A percentile compares a stretch with the other conserved stretches of the same genome.
Conservation (phyloP, 1,140 invertebrate species). For the Vanessa atalanta region DNA sequence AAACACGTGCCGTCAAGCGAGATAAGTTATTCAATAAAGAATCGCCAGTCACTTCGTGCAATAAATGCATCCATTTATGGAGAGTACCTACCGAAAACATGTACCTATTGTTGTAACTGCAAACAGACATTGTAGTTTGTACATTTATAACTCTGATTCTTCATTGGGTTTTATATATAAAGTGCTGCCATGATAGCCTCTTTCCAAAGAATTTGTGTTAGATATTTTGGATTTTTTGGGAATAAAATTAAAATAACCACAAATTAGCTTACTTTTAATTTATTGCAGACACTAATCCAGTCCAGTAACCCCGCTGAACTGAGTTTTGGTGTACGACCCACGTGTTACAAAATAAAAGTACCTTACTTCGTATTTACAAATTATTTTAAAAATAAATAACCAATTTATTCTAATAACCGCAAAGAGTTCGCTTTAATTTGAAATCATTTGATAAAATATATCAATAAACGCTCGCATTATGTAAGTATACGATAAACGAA, state of each 20-base stretch:
- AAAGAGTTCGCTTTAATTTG: constrained; percentile 36
- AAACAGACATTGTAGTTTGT: too few relatives aligned
- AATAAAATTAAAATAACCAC: constrained; percentile 14
- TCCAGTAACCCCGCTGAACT: constrained; percentile 71
- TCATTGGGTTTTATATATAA: too few relatives aligned
- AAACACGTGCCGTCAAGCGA: too few relatives aligned
- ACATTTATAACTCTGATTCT: too few relatives aligned
- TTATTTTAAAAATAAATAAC: constrained; percentile 76
- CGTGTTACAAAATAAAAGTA: constrained; percentile 58
- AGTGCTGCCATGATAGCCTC: too few relatives aligned
- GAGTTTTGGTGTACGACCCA: constrained; percentile 68
- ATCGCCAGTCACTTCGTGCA: too few relatives aligned
- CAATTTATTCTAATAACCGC: constrained; percentile 70
- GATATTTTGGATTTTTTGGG: background rate
- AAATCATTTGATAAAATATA: constrained; percentile 19
- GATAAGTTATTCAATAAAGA: too few relatives aligned
- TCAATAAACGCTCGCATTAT: constrained; percentile 13
- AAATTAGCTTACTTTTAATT: constrained; percentile 64
- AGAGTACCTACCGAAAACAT: too few relatives aligned
- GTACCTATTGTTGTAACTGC: too few relatives aligned
- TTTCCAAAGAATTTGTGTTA: too few relatives aligned
- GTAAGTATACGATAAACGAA: constrained; percentile 3
- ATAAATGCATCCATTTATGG: too few relatives aligned
- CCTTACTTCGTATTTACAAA: constrained; percentile 63
- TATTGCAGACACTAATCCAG: constrained; percentile 79